Percentiles rank a stretch among this genome's conserved stretches.
phyloP scores from a whole-genome alignment of 2,797 vertebrate species.

The Luscinia megarhynchos region DNA sequence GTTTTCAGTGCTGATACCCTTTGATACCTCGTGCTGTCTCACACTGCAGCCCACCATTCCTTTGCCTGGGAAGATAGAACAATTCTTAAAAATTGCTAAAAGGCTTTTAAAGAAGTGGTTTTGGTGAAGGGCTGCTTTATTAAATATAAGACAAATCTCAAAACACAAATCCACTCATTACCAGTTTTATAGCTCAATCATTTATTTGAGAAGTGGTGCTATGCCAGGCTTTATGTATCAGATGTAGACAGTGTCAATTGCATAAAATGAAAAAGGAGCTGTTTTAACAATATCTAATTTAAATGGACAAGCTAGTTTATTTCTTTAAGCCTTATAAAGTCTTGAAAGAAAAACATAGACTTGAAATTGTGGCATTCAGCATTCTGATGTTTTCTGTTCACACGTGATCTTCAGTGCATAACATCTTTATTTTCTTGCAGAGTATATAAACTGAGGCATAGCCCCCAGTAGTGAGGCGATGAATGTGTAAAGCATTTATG shows the following conservation, averaged over 20 bases:
- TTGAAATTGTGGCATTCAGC: neutral
- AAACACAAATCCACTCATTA: neutral
- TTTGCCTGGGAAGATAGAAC: neutral
- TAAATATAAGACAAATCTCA: neutral
- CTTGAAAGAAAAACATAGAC: neutral
- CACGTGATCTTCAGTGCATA: neutral
- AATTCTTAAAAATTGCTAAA: neutral
- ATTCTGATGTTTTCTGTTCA: conserved; percentile 11
- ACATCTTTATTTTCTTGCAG: conserved; percentile 58
- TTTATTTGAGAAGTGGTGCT: neutral
- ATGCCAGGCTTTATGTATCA: neutral
- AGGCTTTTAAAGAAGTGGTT: neutral
- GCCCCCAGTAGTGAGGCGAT: conserved; percentile 35
- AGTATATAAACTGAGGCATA: conserved; percentile 36
- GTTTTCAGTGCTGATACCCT: neutral
- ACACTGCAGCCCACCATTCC: neutral
- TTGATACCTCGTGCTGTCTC: neutral
- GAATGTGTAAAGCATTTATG: conserved; percentile 71
- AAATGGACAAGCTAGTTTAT: neutral
- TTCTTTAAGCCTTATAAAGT: neutral
- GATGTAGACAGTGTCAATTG: neutral
- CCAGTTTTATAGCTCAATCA: neutral
- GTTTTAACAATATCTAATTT: neutral
- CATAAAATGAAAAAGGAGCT: neutral
- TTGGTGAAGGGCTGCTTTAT: neutral